phyloP scores from a whole-genome alignment of 37 sponge, comb jelly and placozoan genomes.

The Cladorhizidae sp. region DNA sequence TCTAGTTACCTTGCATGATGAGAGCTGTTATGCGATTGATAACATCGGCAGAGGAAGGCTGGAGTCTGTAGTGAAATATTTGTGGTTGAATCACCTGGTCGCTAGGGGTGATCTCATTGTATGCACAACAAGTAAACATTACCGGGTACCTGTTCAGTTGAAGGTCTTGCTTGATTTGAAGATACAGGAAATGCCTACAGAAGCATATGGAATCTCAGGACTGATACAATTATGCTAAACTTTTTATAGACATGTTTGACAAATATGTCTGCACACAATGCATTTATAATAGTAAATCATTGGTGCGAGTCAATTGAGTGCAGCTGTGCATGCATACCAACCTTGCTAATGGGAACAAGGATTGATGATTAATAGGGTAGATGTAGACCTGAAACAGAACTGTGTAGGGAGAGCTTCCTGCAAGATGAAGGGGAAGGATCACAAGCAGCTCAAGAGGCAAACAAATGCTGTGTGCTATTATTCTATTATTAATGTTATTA shows the following conservation, averaged over 20 bases:
- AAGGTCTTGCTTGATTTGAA: constrained; percentile 64
- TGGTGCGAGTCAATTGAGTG: neutral
- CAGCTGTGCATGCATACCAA: neutral
- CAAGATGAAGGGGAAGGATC: neutral
- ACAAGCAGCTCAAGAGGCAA: neutral
- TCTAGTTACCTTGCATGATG: constrained; percentile 8
- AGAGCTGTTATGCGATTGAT: neutral
- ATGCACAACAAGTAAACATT: neutral
- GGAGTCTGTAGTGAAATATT: neutral
- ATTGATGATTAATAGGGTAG: constrained; percentile 46
- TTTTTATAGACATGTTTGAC: too few relatives aligned
- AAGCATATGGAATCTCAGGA: neutral
- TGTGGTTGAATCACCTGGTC: neutral
- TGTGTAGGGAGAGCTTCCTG: constrained; percentile 37
- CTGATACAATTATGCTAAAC: too few relatives aligned
- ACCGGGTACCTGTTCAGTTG: constrained; percentile 39
- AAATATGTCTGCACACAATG: too few relatives aligned
- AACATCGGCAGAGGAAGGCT: neutral
- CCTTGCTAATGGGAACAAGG: constrained; percentile 22
- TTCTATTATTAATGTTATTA: too few relatives aligned
- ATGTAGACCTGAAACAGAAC: constrained; percentile 25
- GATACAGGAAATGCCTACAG: constrained; percentile 46
- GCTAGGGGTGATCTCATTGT: neutral
- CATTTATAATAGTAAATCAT: too few relatives aligned
- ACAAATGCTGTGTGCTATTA: too few relatives aligned